These are phyloP conservation scores for Anoplopoma fimbria DNA, from an alignment of 2,113 vertebrate species.

Conservation along the genomic window DNA sequence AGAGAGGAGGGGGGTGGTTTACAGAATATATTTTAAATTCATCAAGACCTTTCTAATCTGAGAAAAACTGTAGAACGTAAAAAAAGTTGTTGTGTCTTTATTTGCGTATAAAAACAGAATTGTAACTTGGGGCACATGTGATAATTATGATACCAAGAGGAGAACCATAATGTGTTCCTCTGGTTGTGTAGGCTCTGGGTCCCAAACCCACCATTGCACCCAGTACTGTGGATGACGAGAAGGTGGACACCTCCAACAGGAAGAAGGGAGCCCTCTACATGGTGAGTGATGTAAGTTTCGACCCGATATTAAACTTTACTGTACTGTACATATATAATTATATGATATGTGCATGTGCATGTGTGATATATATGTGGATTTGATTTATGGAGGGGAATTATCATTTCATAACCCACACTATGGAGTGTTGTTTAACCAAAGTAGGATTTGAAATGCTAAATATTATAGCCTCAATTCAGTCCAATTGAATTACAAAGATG, in stretches of 20 bases:
- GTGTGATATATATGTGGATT: background rate
- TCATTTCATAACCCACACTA: background rate
- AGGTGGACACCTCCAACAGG: conserved; percentile 76
- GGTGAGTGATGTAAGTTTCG: conserved; percentile 68
- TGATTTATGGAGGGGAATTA: background rate
- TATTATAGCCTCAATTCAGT: background rate
- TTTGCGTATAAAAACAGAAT: background rate
- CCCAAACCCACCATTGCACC: conserved; percentile 74
- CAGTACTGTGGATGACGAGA: conserved; percentile 72
- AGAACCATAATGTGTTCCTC: background rate
- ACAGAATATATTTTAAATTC: background rate
- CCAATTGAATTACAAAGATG: background rate
- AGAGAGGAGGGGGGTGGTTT: background rate
- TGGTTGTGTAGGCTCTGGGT: conserved; percentile 78
- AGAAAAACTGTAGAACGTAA: background rate
- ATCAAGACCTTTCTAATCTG: background rate
- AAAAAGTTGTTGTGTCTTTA: background rate
- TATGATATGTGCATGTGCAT: background rate
- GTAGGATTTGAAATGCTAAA: background rate
- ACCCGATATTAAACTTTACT: background rate
- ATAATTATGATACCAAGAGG: background rate
- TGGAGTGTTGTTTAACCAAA: background rate
- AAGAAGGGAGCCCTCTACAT: conserved; percentile 83
- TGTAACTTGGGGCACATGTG: background rate
- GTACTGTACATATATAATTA: too few species aligned